These are phyloP conservation scores for Nymphalis c-album DNA, from an alignment of 2,888 invertebrate species.

Conservation along the genomic window DNA sequence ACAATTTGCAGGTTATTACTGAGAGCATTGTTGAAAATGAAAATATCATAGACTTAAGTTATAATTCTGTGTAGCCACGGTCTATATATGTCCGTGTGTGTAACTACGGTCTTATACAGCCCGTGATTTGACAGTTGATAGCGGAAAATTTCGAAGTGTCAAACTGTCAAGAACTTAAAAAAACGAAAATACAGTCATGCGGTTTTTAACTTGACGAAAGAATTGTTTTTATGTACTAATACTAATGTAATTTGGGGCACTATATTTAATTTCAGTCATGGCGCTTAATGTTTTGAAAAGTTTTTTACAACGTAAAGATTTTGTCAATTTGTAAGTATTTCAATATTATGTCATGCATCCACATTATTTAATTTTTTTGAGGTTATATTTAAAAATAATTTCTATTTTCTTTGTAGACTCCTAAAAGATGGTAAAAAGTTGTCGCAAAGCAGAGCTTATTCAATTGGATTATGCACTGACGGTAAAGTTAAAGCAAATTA, in stretches of 20 bases:
- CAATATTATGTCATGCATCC: conserved; percentile 1
- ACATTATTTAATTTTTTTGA: conserved; percentile 8
- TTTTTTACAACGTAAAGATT: conserved; percentile 46
- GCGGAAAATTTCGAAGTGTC: too few relatives aligned
- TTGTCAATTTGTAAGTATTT: conserved; percentile 60
- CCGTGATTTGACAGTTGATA: too few relatives aligned
- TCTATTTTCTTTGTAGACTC: conserved; percentile 50
- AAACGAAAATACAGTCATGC: neutral
- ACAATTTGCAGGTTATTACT: too few relatives aligned
- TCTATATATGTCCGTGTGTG: too few relatives aligned
- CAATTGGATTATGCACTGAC: conserved; percentile 25
- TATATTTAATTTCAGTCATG: conserved; percentile 19
- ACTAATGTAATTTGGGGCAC: neutral
- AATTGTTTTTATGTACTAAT: neutral
- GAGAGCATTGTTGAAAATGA: too few relatives aligned
- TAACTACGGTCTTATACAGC: too few relatives aligned
- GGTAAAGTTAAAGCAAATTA: conserved; percentile 13
- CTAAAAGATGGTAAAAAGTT: conserved; percentile 47
- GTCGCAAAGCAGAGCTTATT: conserved; percentile 36
- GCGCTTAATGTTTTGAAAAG: conserved; percentile 36
- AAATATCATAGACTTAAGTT: too few relatives aligned
- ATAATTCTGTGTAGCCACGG: too few relatives aligned
- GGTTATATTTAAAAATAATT: conserved; percentile 19
- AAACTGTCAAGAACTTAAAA: too few relatives aligned
- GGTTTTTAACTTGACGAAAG: neutral